Conservation (phyloP, 2,888 invertebrate genomes). For the Parochlus steinenii region DNA sequence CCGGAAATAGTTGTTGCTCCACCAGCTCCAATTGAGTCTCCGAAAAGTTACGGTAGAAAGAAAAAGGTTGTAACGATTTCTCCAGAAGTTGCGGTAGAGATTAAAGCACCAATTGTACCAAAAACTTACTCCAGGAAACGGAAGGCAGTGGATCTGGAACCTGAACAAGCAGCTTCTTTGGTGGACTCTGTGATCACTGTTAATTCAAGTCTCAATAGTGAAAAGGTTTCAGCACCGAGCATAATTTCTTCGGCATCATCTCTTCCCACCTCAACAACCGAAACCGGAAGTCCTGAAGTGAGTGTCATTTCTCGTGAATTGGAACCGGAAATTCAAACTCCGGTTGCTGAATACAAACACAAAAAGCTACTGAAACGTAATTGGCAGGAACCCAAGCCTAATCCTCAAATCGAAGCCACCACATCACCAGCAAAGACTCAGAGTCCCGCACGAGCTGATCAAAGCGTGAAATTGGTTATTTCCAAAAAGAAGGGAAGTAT, state of each 20-base stretch:
- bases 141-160: conserved; percentile 1
- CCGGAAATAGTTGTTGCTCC: too few relatives aligned
- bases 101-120: too few relatives aligned
- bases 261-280: not conserved
- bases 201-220: not conserved
- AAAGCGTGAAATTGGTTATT: conserved; percentile 50
- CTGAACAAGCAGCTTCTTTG: conserved; percentile 4
- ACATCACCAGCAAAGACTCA: conserved; percentile 3
- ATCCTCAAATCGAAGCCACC: conserved; percentile 12
- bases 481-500: conserved; percentile 78
- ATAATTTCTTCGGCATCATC: not conserved
- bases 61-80: too few relatives aligned
- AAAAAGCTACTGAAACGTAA: conserved; percentile 10
- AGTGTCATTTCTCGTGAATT: conserved; percentile 1
- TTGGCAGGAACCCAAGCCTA: conserved; percentile 5
- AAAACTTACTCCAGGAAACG: too few relatives aligned
- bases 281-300: not conserved
- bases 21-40: too few relatives aligned
- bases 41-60: too few relatives aligned
- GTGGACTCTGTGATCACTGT: not conserved
- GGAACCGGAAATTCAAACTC: not conserved
- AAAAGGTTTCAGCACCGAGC: not conserved
- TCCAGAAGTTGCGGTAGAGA: too few relatives aligned
- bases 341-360: conserved; percentile 10
- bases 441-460: conserved; percentile 16